Conservation (phyloP, 2,113 vertebrate species). For the Asarcornis scutulata region DNA sequence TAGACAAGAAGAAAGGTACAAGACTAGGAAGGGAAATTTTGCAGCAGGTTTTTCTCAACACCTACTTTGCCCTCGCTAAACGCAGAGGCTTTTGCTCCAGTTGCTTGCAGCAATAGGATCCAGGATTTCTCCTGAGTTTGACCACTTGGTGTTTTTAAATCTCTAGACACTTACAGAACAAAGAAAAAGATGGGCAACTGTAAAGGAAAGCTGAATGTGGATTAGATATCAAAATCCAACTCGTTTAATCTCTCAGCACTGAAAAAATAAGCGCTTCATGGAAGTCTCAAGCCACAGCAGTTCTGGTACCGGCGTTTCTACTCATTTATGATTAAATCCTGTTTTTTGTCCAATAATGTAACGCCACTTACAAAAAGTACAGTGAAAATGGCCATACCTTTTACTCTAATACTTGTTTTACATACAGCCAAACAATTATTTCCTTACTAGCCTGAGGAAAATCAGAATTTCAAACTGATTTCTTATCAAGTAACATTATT, state of each 20-base stretch:
- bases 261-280: neutral
- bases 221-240: neutral
- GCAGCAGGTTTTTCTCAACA: neutral
- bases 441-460: neutral
- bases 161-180: neutral
- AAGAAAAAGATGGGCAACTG: neutral
- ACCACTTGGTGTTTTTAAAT: neutral
- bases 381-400: fast-evolving
- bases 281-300: neutral
- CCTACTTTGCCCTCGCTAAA: neutral
- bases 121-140: neutral
- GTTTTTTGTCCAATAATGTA: fast-evolving
- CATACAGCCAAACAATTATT: neutral
- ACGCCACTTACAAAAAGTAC: neutral
- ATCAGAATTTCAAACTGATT: neutral
- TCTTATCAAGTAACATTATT: neutral
- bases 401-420: neutral
- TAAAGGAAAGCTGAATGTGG: neutral
- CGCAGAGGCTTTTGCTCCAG: too few relatives aligned
- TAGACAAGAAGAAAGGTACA: neutral
- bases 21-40: neutral
- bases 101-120: neutral
- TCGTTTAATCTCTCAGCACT: neutral
- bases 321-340: fast-evolving
- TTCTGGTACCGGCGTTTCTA: neutral